Evolutionary conservation across 2,888 invertebrate species (phyloP).

Genomic region (Stenotaenia linearis): DNA sequence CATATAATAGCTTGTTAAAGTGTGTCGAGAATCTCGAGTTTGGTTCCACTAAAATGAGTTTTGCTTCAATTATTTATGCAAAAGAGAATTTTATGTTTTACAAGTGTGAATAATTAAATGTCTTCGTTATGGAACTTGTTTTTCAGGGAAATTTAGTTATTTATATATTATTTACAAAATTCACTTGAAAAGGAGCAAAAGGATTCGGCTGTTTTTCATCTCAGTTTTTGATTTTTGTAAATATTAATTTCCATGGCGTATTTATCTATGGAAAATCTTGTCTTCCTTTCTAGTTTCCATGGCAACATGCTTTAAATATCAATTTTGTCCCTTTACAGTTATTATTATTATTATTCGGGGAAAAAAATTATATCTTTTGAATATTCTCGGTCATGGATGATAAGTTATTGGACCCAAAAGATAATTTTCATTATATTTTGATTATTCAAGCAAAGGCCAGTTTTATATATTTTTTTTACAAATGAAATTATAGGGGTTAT

Average conservation of each 20-base stretch:
- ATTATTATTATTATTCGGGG: not conserved
- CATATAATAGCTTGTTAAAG: constrained; percentile 2
- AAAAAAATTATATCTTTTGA: no score
- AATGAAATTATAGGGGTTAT: not conserved
- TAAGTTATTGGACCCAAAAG: no score
- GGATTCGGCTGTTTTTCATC: not conserved
- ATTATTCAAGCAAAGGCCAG: not conserved
- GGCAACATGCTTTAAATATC: not conserved
- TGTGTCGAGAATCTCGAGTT: not conserved
- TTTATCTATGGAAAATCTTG: not conserved
- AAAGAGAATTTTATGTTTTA: not conserved
- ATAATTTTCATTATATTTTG: not conserved
- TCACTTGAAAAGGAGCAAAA: not conserved
- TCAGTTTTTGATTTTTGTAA: not conserved
- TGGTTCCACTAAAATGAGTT: no score
- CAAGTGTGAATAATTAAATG: not conserved
- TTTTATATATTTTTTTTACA: not conserved
- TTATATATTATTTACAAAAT: not conserved
- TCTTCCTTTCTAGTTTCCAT: not conserved
- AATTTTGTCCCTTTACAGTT: not conserved
- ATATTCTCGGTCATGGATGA: no score
- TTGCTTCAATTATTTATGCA: no score
- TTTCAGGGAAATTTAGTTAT: not conserved
- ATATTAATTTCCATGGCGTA: not conserved
- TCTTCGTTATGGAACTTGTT: not conserved